phyloP scores from a whole-genome alignment of 2,888 invertebrate species.

The Caenorhabditis doughertyi region DNA sequence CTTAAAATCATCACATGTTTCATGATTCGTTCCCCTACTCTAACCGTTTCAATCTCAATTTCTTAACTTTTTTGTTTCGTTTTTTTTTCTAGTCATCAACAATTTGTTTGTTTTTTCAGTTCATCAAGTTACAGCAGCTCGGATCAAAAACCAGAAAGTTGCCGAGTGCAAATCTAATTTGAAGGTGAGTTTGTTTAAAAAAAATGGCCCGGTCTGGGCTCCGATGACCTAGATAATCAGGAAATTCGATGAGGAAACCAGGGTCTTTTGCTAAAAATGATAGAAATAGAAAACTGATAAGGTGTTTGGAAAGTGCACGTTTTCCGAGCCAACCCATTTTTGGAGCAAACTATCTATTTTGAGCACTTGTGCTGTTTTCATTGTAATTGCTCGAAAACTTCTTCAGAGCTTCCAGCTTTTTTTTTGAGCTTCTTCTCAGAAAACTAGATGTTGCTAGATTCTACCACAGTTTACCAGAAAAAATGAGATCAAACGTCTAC shows the following conservation, averaged over 20 bases:
- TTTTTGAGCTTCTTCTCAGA: background rate
- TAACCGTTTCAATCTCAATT: background rate
- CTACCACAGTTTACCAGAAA: background rate
- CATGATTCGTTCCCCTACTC: conserved; percentile 17
- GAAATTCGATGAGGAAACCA: conserved; percentile 43
- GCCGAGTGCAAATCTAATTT: background rate
- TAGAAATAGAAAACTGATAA: conserved; percentile 6
- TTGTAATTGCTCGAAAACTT: no score
- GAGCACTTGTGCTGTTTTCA: no score
- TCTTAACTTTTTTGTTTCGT: background rate
- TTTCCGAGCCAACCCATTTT: background rate
- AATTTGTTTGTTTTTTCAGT: background rate
- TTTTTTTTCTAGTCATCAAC: no score
- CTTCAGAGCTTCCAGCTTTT: no score
- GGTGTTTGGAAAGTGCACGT: background rate
- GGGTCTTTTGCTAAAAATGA: background rate
- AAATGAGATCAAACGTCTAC: conserved; percentile 21
- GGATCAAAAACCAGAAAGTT: background rate
- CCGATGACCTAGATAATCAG: conserved; percentile 35
- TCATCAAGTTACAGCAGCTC: background rate
- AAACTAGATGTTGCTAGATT: no score
- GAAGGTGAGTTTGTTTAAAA: conserved; percentile 34
- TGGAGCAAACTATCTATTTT: no score
- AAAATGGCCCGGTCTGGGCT: background rate
- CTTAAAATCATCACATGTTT: conserved; percentile 30